Conservation (phyloP, 2,888 invertebrate species). For the Tupiocoris notatus region DNA sequence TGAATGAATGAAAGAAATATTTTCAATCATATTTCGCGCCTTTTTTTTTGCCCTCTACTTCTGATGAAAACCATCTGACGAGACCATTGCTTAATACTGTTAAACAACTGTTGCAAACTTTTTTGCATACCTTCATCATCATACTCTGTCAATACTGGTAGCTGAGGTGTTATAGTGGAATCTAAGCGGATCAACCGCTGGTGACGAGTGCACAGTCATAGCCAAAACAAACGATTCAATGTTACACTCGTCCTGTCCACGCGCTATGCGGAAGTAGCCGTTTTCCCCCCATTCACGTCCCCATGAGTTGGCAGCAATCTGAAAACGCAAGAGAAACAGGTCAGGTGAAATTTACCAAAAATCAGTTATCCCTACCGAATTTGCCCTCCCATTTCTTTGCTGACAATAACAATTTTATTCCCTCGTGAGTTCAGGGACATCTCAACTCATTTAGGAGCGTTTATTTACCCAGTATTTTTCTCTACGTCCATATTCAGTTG, state of each 20-base stretch:
- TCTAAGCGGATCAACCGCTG: conserved; percentile 12
- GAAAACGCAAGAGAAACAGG: too few relatives aligned
- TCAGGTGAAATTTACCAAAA: too few relatives aligned
- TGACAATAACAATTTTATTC: too few relatives aligned
- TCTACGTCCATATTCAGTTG: conserved; percentile 54
- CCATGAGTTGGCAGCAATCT: conserved; percentile 95
- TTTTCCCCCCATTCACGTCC: conserved; percentile 87
- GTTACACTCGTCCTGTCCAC: conserved; percentile 82
- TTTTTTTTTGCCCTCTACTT: too few relatives aligned
- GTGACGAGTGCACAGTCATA: conserved; percentile 7
- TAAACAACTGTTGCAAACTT: background rate
- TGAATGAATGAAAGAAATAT: too few relatives aligned
- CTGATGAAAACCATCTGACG: too few relatives aligned
- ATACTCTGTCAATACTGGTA: background rate
- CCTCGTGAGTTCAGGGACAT: too few relatives aligned
- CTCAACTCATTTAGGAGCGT: too few relatives aligned
- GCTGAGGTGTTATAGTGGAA: conserved; percentile 18
- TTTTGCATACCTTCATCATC: background rate
- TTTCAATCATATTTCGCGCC: too few relatives aligned
- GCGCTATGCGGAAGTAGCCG: conserved; percentile 83
- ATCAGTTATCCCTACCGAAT: too few relatives aligned
- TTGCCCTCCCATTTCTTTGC: too few relatives aligned
- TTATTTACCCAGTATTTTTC: conserved; percentile 78
- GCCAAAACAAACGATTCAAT: conserved; percentile 78
- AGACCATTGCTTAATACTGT: background rate